Base-by-base conservation (phyloP, 2,113 vertebrate species). In the Glaucomys volans region DNA sequence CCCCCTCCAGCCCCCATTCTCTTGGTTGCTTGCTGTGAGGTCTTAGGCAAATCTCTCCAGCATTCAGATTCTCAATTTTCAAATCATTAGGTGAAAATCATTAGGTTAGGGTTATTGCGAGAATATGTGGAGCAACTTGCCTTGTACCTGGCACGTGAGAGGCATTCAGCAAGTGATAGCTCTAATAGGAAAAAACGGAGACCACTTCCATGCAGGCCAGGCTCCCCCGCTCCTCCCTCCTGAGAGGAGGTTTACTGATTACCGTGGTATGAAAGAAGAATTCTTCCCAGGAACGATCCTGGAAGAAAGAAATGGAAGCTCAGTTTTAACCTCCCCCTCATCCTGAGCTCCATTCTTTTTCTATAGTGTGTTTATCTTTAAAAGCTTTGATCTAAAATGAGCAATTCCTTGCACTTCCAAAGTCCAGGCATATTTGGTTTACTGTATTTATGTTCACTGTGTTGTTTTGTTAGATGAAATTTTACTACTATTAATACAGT, bases 361-460 rank as follows among this genome's bases (percentile, higher is more conserved):
- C 91, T 87, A 30, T 35, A 42, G 79, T 44, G 32, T 90, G 90
- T 97, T 97, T 97, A 95, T 94, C 95, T 97, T 85, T 64, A 72
- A 96, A 87, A 17, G 90, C 94, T 97, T 98, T 97, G 96, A 96
- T 95, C 82, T 95, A 71, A 87, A 95, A 80, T 59, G 67, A 96
- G 59, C 40, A 64, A 52, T 89, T 93, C 62, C 8, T 50, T 62
- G 90, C 22, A 80, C 44, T 84, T 93, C 59, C 90, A 26, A 44
- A 95, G 75, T 59, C 75, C 59, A 75, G 59, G 54, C 77, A 5
- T 71, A 40, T 71, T 91, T 75, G 69, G 32, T 66, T 77, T 59
- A 4, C 50, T 47, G 9, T 82, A 52, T 79, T 93, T 47, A 74
- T 50, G 22, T n/a, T 95, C 42, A 37, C 54, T 87, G 59, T 80